phyloP scores from a whole-genome alignment of 2,888 invertebrate species.

The Agelastica alni region DNA sequence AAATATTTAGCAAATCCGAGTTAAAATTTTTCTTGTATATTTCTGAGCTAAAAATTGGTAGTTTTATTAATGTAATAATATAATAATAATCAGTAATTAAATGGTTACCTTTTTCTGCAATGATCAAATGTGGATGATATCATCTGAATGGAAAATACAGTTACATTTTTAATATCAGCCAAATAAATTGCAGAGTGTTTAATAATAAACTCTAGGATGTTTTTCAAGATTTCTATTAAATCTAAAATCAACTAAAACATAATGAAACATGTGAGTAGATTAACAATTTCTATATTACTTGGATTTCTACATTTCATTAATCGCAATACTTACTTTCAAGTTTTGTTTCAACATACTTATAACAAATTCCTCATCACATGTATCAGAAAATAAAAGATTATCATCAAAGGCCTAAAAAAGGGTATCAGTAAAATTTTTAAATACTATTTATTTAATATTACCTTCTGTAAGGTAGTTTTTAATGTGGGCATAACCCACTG shows the following conservation, averaged over 20 bases:
- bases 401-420: conserved; percentile 34
- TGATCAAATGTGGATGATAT: conserved; percentile 35
- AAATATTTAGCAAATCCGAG: conserved; percentile 40
- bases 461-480: conserved; percentile 26
- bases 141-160: conserved; percentile 25
- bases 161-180: conserved; percentile 21
- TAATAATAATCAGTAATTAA: no score
- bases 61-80: not conserved
- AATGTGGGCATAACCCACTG: conserved; percentile 29
- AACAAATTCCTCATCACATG: conserved; percentile 34
- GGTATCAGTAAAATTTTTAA: not conserved
- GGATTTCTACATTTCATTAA: no score
- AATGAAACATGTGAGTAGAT: no score
- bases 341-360: conserved; percentile 35
- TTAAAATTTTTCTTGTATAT: conserved; percentile 38
- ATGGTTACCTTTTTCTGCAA: conserved; percentile 37
- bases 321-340: conserved; percentile 34
- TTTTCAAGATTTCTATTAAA: conserved; percentile 34
- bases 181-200: conserved; percentile 18
- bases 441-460: not conserved
- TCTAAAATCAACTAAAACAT: conserved; percentile 35
- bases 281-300: no score
- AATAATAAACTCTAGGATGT: conserved; percentile 30
- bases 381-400: conserved; percentile 33
- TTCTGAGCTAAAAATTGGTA: conserved; percentile 38